These are phyloP conservation scores for Poeciliopsis gracilis DNA, from an alignment of 2,797 vertebrate species.

Conservation along the genomic window DNA sequence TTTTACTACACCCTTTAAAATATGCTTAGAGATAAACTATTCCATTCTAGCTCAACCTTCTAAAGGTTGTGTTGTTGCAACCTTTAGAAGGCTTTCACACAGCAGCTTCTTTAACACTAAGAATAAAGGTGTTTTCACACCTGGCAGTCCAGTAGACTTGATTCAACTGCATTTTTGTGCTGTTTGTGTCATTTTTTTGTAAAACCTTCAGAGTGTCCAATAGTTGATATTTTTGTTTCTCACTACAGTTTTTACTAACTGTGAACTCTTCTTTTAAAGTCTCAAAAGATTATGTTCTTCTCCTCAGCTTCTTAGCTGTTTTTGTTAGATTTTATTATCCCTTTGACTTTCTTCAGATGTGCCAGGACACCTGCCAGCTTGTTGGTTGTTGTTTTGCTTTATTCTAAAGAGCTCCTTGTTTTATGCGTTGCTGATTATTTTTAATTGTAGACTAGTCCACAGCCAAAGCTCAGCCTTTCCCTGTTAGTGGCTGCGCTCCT, in stretches of 20 bases:
- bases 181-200: no score
- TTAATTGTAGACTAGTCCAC: background rate
- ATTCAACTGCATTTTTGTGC: background rate
- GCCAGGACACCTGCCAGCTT: background rate
- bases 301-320: background rate
- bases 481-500: background rate
- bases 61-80: no score
- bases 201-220: no score
- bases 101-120: no score
- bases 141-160: no score
- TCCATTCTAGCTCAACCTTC: no score
- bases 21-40: no score
- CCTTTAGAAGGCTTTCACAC: no score
- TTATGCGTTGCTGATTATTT: background rate
- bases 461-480: background rate
- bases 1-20: no score
- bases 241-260: background rate
- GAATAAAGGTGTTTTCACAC: no score
- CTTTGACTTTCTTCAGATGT: background rate
- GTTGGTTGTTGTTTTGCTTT: background rate
- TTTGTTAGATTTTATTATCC: background rate
- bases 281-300: background rate
- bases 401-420: background rate
- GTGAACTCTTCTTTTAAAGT: background rate
- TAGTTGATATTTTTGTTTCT: background rate